phyloP scores from a whole-genome alignment of 2,113 vertebrate species.

The Otolemur garnettii region DNA sequence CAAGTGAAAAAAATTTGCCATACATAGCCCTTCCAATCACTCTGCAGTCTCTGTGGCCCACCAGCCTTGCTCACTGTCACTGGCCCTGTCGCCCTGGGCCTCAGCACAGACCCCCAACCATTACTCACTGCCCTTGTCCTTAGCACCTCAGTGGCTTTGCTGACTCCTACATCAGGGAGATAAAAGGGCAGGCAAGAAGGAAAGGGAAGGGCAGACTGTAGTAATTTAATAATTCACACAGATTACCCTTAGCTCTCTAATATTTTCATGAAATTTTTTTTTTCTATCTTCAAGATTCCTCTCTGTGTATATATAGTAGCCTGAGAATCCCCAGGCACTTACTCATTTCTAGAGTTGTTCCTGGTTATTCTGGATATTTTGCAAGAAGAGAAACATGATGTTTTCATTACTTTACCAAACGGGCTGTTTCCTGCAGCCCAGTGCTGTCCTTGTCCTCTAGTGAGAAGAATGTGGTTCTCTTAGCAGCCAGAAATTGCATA shows the following conservation, averaged over 20 bases:
- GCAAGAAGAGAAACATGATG: background rate
- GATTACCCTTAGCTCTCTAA: background rate
- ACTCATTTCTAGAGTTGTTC: background rate
- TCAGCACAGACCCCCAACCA: background rate
- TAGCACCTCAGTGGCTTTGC: background rate
- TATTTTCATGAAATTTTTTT: constrained; percentile 34
- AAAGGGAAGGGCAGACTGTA: background rate
- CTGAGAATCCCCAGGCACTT: background rate
- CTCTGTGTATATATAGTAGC: background rate
- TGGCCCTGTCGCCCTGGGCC: background rate
- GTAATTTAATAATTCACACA: background rate
- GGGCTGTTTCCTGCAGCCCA: background rate
- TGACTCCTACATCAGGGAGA: background rate
- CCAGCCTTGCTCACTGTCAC: too few species aligned
- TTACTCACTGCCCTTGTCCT: background rate
- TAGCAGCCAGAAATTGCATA: background rate
- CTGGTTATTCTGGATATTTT: background rate
- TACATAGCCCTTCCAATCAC: background rate
- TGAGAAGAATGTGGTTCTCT: background rate
- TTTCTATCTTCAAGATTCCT: background rate
- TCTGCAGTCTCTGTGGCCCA: background rate
- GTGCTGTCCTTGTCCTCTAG: background rate
- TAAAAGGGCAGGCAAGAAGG: background rate
- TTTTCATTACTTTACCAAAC: background rate
- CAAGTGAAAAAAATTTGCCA: background rate